Percentiles rank a stretch among this genome's conserved stretches.
These are phyloP conservation scores for Drosophila aff. DNA, from an alignment of 1,140 invertebrate genomes.

Conservation along the genomic window DNA sequence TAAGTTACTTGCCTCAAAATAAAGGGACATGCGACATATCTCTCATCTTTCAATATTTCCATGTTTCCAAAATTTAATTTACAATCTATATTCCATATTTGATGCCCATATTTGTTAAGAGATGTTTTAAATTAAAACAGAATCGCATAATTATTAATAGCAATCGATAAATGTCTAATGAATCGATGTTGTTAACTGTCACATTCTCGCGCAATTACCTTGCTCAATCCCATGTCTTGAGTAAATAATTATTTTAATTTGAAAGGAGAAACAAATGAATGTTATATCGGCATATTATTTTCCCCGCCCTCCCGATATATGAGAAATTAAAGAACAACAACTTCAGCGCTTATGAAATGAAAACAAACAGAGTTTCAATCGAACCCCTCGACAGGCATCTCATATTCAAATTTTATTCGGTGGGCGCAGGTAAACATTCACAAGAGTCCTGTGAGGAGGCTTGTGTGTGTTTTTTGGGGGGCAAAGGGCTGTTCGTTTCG, in stretches of 20 bases:
- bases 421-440: slow-evolving; percentile 6
- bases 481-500: neutral
- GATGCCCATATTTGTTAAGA: neutral
- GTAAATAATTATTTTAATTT: neutral
- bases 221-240: neutral
- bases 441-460: neutral
- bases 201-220: neutral
- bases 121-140: neutral
- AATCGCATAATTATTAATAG: neutral
- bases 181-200: neutral
- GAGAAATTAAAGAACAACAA: neutral
- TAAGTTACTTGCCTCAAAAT: neutral
- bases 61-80: neutral
- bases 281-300: neutral
- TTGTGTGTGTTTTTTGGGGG: neutral
- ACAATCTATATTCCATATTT: too few species aligned
- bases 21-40: neutral
- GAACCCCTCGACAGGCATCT: neutral
- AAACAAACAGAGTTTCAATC: slow-evolving; percentile 4
- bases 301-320: neutral
- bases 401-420: slow-evolving; percentile 9
- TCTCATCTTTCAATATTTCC: too few species aligned
- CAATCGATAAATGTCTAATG: neutral
- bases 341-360: neutral
- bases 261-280: neutral